Evolutionary conservation across 23 tunicate species (phyloP).

Genomic region (Halocynthia aurantium): DNA sequence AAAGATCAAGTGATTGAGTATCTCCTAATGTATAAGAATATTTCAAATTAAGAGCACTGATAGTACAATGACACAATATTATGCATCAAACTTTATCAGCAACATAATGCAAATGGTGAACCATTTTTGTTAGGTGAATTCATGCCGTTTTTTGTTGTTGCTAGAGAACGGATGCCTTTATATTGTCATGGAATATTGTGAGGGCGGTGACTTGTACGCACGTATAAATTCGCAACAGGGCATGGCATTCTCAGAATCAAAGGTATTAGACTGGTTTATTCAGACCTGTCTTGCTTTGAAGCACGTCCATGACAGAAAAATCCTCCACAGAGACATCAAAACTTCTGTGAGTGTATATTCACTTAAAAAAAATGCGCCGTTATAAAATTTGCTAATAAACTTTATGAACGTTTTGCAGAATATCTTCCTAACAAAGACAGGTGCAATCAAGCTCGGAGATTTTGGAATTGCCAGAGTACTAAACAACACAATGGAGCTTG

Average conservation of each 20-base stretch:
- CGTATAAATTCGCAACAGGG: slow-evolving; percentile 87
- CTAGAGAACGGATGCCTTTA: slow-evolving; percentile 83
- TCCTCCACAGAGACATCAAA: slow-evolving; percentile 95
- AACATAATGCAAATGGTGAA: neutral
- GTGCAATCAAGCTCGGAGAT: slow-evolving; percentile 90
- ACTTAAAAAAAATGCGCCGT: neutral
- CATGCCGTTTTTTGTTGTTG: neutral
- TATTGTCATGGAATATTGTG: slow-evolving; percentile 99
- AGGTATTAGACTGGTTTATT: slow-evolving; percentile 87
- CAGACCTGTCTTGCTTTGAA: slow-evolving; percentile 93
- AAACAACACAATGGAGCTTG: slow-evolving; percentile 88
- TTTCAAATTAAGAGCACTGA: neutral
- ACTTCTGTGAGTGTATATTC: slow-evolving; percentile 51
- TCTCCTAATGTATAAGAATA: neutral
- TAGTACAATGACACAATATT: neutral
- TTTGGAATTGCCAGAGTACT: slow-evolving; percentile 99
- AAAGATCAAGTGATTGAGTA: too few species aligned
- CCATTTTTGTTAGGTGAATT: too few species aligned
- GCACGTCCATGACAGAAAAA: slow-evolving; percentile 96
- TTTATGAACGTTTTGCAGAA: slow-evolving; percentile 37
- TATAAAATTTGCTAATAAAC: neutral
- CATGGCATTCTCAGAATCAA: slow-evolving; percentile 52
- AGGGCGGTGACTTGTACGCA: slow-evolving; percentile 94
- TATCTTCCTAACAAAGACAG: slow-evolving; percentile 74
- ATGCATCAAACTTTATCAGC: too few species aligned